Percentiles rank a stretch among this genome's conserved stretches.
These are phyloP conservation scores for Eulithis prunata DNA, from an alignment of 2,888 invertebrate genomes.

Conservation along the genomic window DNA sequence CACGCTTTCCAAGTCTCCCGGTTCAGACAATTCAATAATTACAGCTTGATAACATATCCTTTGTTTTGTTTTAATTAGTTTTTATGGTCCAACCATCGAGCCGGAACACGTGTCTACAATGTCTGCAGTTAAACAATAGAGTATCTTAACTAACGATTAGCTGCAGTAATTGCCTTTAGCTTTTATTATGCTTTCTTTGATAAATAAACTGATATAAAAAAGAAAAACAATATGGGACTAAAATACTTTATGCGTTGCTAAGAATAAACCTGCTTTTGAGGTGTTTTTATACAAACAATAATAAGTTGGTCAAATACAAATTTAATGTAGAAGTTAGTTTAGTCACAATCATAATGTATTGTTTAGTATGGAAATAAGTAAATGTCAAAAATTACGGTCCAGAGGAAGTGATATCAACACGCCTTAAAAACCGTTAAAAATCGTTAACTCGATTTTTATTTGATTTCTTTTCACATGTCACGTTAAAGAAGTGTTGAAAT, in stretches of 20 bases:
- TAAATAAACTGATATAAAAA: neutral
- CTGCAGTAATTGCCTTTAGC: slow-evolving; percentile 17
- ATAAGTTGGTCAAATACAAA: no score
- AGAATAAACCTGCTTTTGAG: no score
- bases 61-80: slow-evolving; percentile 57
- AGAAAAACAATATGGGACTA: no score
- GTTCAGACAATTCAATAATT: slow-evolving; percentile 50
- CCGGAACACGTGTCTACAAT: slow-evolving; percentile 36
- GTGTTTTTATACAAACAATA: no score
- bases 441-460: neutral
- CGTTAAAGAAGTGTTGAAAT: slow-evolving; percentile 28
- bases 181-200: slow-evolving; percentile 24
- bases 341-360: no score
- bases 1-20: neutral
- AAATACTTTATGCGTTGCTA: no score
- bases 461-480: neutral
- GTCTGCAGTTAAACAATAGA: slow-evolving; percentile 34
- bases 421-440: neutral
- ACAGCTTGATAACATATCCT: slow-evolving; percentile 47
- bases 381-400: no score
- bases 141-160: slow-evolving; percentile 24
- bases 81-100: slow-evolving; percentile 47
- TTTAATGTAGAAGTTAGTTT: no score
- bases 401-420: neutral
- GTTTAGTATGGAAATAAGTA: no score